These are phyloP conservation scores for Apamea epomidion DNA, from an alignment of 2,888 invertebrate genomes.

Conservation along the genomic window DNA sequence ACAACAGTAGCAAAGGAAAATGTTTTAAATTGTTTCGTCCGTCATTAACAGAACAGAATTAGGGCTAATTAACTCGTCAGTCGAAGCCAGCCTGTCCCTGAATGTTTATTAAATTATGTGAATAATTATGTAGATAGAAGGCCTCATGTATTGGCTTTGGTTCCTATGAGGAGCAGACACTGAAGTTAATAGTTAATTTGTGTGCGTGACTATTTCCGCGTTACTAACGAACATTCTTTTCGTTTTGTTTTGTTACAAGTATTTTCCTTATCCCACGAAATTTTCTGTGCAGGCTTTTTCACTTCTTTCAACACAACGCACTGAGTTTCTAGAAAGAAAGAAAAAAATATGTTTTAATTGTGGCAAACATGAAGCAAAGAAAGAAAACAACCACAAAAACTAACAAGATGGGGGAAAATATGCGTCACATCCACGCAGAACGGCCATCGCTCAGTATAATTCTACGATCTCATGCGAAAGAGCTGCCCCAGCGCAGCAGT, in stretches of 20 bases:
- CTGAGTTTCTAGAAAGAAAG: background rate
- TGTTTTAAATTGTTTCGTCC: conserved; percentile 32
- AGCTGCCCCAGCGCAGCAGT: background rate
- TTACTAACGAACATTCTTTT: background rate
- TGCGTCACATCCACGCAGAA: too few species aligned
- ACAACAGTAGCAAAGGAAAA: conserved; percentile 1
- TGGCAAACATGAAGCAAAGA: too few species aligned
- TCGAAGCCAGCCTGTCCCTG: conserved; percentile 4
- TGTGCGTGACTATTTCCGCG: too few species aligned
- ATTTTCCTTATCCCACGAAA: background rate
- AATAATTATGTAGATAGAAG: background rate
- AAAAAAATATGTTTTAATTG: too few species aligned
- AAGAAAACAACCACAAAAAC: too few species aligned
- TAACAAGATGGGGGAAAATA: too few species aligned
- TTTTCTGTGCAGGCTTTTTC: background rate
- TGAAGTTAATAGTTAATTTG: background rate
- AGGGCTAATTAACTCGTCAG: conserved; percentile 27
- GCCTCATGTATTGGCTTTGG: background rate
- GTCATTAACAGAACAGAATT: conserved; percentile 22
- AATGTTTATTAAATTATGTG: conserved; percentile 28
- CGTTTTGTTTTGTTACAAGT: background rate
- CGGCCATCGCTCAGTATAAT: too few species aligned
- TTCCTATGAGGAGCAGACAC: background rate
- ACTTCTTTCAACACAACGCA: background rate
- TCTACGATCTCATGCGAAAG: too few species aligned